Conservation (phyloP, 2,113 vertebrate genomes). For the Nyctibius bracteatus region DNA sequence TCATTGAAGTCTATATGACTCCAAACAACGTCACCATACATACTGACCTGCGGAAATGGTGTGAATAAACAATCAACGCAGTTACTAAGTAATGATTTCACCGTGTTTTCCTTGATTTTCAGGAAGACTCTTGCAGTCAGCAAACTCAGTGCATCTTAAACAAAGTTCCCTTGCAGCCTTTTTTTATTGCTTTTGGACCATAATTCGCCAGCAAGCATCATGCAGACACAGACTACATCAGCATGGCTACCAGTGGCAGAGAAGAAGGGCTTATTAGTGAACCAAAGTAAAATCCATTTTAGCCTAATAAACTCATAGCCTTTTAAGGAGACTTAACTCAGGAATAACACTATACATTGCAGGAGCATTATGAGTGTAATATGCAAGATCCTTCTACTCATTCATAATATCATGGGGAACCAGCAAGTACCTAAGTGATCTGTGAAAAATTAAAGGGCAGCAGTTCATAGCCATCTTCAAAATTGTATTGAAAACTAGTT, state of each 20-base stretch:
- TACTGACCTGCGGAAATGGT: background rate
- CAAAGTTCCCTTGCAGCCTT: background rate
- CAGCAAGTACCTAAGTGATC: background rate
- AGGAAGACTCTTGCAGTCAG: background rate
- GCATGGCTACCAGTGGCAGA: background rate
- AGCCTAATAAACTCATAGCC: background rate
- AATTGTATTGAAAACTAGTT: background rate
- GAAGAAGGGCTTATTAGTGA: background rate
- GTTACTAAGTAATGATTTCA: background rate
- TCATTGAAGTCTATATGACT: background rate
- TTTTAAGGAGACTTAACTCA: background rate
- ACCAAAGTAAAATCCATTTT: background rate
- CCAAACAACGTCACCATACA: background rate
- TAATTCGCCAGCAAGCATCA: background rate
- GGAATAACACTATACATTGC: background rate
- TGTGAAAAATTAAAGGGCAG: background rate
- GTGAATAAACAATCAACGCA: background rate
- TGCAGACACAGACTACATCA: background rate
- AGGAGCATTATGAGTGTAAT: background rate
- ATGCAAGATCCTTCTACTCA: background rate
- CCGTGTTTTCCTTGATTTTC: background rate
- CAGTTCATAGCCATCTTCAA: background rate
- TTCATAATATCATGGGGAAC: background rate
- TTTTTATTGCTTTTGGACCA: conserved; percentile 2
- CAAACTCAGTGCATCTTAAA: background rate